Evolutionary conservation across 2,113 vertebrate genomes (phyloP).

Genomic region (Notechis scutatus): DNA sequence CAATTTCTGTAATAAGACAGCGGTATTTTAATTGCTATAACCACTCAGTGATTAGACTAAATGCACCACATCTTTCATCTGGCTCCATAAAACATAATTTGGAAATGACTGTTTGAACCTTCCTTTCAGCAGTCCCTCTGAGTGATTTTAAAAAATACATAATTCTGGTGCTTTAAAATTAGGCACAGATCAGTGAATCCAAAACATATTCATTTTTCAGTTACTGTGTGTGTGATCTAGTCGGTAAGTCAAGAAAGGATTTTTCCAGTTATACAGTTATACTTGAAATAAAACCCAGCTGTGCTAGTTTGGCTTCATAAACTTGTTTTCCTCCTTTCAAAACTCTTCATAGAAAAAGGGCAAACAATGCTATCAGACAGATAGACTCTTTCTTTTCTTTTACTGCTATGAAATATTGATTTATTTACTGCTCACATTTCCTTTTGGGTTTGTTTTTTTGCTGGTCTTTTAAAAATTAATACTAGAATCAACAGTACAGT

Average conservation of each 20-base stretch:
- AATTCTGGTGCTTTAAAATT: background rate
- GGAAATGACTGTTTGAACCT: background rate
- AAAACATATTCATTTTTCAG: background rate
- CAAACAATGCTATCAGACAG: background rate
- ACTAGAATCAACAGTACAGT: background rate
- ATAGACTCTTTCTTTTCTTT: background rate
- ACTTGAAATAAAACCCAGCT: background rate
- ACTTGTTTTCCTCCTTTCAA: background rate
- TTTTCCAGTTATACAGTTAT: background rate
- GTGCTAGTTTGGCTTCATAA: background rate
- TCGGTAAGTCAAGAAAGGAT: background rate
- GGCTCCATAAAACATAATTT: constrained; percentile 7
- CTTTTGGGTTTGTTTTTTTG: background rate
- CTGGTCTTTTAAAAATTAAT: background rate
- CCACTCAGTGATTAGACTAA: constrained; percentile 39
- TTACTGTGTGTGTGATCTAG: background rate
- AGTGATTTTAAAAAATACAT: background rate
- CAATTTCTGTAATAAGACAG: constrained; percentile 46
- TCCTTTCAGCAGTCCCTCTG: background rate
- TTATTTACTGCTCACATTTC: background rate
- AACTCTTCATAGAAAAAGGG: background rate
- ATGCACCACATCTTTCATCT: constrained; percentile 16
- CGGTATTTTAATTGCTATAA: constrained; percentile 49
- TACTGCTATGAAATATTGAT: background rate
- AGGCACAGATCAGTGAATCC: background rate